These are phyloP conservation scores for cattle (Bos taurus) DNA, from an alignment of 2,113 vertebrate species.

Conservation along the genomic window DNA sequence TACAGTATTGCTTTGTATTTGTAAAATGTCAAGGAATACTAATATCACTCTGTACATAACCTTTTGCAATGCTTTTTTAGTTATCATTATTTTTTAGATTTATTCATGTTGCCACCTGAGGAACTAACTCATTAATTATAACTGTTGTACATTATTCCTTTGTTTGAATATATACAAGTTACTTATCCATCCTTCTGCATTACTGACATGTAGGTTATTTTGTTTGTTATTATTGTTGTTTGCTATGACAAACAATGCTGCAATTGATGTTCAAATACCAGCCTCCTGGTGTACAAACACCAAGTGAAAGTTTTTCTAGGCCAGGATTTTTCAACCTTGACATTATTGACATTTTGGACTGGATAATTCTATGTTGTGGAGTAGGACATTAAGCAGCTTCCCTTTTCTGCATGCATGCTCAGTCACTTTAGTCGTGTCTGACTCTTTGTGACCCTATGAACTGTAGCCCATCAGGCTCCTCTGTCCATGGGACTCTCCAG, in stretches of 20 bases:
- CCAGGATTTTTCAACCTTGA: neutral
- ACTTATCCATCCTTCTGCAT: neutral
- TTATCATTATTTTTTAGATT: slow-evolving; percentile 3
- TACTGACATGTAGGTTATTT: neutral
- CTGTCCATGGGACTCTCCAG: neutral
- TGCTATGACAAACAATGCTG: slow-evolving; percentile 1
- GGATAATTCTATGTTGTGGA: neutral
- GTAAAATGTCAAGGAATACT: neutral
- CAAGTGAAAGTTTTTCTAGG: neutral
- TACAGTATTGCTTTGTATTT: neutral
- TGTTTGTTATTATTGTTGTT: slow-evolving; percentile 13
- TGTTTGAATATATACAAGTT: neutral
- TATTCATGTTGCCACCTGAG: neutral
- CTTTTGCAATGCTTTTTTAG: neutral
- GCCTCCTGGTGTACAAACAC: neutral
- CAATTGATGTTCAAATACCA: slow-evolving; percentile 28
- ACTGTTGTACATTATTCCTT: neutral
- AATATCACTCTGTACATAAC: neutral
- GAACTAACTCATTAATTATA: slow-evolving; percentile 17
- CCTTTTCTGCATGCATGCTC: neutral
- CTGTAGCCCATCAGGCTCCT: neutral
- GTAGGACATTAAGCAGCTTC: neutral
- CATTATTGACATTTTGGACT: neutral
- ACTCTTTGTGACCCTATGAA: neutral
- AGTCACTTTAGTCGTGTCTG: neutral